These are phyloP conservation scores for Chalcis sispes DNA, from an alignment of 2,888 invertebrate species.

Conservation along the genomic window DNA sequence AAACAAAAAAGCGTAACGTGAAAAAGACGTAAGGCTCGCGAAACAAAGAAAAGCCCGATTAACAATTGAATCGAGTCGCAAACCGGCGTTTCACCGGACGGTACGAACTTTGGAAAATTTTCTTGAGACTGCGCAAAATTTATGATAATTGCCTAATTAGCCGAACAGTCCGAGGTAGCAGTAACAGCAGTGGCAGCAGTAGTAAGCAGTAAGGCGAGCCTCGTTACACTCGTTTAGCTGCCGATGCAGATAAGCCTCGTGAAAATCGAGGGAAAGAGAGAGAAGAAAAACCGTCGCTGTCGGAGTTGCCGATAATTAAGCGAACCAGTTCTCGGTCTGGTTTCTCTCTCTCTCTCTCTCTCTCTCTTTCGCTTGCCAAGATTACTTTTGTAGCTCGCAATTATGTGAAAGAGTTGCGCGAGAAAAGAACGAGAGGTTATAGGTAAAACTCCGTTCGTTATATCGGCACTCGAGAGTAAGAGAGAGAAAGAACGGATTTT, in stretches of 20 bases:
- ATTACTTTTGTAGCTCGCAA: neutral
- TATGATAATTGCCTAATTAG: constrained; percentile 49
- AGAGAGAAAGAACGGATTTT: constrained; percentile 17
- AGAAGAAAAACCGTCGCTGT: constrained; percentile 24
- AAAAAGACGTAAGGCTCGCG: too few relatives aligned
- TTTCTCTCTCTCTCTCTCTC: neutral
- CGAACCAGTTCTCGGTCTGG: constrained; percentile 2
- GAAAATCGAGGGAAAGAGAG: neutral
- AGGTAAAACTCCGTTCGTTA: too few relatives aligned
- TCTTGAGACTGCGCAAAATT: constrained; percentile 26
- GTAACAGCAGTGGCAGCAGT: neutral
- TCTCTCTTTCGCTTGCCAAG: too few relatives aligned
- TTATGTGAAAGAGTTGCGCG: constrained; percentile 12
- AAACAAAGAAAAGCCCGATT: too few relatives aligned
- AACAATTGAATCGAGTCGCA: too few relatives aligned
- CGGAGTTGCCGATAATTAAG: constrained; percentile 38
- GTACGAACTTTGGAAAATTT: constrained; percentile 27
- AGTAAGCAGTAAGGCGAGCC: neutral
- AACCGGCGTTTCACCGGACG: too few relatives aligned
- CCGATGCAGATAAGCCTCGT: constrained; percentile 11
- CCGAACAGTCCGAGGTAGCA: neutral
- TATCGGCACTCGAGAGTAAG: too few relatives aligned
- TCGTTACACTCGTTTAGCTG: constrained; percentile 32
- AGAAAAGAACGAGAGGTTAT: neutral
- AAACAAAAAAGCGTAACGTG: too few relatives aligned